Evolutionary conservation across 35 echinoderm and acorn worm genomes (phyloP), one percentile per base, ranked within the genome.

Genomic region (Eucidaris tribuloides): DNA sequence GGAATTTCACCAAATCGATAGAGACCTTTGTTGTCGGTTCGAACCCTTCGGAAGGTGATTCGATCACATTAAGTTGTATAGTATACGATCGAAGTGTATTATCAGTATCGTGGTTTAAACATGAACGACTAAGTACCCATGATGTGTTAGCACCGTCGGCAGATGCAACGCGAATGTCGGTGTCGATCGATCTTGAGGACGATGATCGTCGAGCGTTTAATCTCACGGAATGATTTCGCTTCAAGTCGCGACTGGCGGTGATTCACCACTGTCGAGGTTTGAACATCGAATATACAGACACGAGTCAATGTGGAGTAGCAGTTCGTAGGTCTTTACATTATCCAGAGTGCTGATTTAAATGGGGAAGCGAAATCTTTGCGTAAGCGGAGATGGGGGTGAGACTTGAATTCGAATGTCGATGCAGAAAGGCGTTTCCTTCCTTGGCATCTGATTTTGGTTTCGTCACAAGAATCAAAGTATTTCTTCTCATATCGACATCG

Each of bases 381-480:
- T 74, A 20, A 4, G 24, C 35, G 68, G 44, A n/a, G 68, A 40
- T 5, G 68, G 44, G 29, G 20, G n/a, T 38, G n/a, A n/a, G n/a
- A n/a, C 44, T 74, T 42, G 44, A n/a, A 42, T 74, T 74, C 44
- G 68, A 44, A 22, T 74, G 68, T 74, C 36, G 34, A 1, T 44
- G n/a, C 11, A 22, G 44, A 40, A 74, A n/a, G 40, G 41, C 35
- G 24, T 24, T 41, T 22, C n/a, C 68, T 22, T 20, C 68, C 68
- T 1, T 74, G 68, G 68, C 68, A 74, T 74, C 25, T 74, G 68
- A 74, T 74, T 74, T n/a, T 74, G 68, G 68, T 74, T 74, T 74
- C 68, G 37, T 25, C 68, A 74, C 38, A 33, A 42, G 2, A 74
- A 74, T 25, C 38, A 74, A 44, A 74, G 68, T 22, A 44, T 74